phyloP scores from a whole-genome alignment of 2,113 vertebrate genomes.

The Nothoprocta perdicaria region DNA sequence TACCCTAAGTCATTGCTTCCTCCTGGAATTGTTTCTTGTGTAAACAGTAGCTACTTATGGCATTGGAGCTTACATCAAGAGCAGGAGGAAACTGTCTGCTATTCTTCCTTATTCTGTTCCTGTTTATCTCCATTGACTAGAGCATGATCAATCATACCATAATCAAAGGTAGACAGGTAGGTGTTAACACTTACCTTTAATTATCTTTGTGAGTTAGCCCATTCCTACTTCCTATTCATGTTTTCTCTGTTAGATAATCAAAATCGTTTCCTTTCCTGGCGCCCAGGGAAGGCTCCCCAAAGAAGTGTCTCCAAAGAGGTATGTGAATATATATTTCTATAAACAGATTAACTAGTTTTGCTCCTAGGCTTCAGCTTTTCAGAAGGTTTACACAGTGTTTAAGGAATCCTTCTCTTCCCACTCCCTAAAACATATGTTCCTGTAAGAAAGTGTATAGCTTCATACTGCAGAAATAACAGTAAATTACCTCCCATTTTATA shows the following conservation, averaged over 20 bases:
- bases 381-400: background rate
- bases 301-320: background rate
- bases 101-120: background rate
- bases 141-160: background rate
- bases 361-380: background rate
- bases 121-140: background rate
- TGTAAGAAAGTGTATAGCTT: too few species aligned
- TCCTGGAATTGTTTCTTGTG: background rate
- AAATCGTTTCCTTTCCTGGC: background rate
- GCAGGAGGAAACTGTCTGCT: background rate
- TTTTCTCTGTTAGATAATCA: background rate
- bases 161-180: background rate
- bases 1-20: background rate
- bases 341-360: constrained; percentile 21
- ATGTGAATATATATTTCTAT: background rate
- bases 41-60: background rate
- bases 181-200: background rate
- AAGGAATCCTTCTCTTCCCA: too few species aligned
- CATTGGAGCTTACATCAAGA: background rate
- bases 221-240: background rate
- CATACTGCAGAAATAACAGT: too few species aligned
- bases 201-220: accelerated
- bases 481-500: too few species aligned
- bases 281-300: background rate
- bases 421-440: too few species aligned